Evolutionary conservation across 2,797 vertebrate species (phyloP), one percentile per base, ranked within the genome.

Genomic region (Gallinago nigripennis): DNA sequence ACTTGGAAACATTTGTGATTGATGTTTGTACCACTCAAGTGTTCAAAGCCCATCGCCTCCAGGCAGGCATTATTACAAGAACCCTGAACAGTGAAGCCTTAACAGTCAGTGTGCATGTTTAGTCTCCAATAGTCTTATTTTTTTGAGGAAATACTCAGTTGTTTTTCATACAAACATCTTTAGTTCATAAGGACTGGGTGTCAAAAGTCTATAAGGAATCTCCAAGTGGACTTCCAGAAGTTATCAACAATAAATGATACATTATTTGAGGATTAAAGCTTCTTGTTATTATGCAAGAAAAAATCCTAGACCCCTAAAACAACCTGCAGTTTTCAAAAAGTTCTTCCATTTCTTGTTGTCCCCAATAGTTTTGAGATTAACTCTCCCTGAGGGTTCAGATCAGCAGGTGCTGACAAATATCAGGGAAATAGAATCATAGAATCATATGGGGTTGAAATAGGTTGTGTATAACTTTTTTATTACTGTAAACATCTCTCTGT

Each of bases 1-100:
- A 72, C 27, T n/a, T 41, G 28, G 35, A 65, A 20, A 23, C 65
- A 24, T 53, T 64, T 72, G 30, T 57, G 31, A 57, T 1, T 46
- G 45, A 20, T 46, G 43, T 3, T 88, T n/a, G 16, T 25, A 81
- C 35, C 4, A 0, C 13, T 35, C 0, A 0, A 14, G 20, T 28
- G 43, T 78, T 86, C 66, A 48, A 48, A 86, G 45, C 20, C 65
- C 43, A 28, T 69, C 51, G 16, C 23, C 23, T 72, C 39, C 21
- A 21, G 61, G 39, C 15, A 69, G n/a, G 13, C 39, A 21, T 81
- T 45, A 28, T 81, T 70, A 35, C 58, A 77, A 19, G 30, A 63
- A 53, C 23, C 12, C 7, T 6, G 54, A 57, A 28, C 16, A 41
- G 17, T 3, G 2, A 51, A 61, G 11, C 23, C 16, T 81, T 58